Percentiles rank a stretch among this genome's conserved stretches.
These are phyloP conservation scores for Saturnia japonica DNA, from an alignment of 2,888 invertebrate species.

Conservation along the genomic window DNA sequence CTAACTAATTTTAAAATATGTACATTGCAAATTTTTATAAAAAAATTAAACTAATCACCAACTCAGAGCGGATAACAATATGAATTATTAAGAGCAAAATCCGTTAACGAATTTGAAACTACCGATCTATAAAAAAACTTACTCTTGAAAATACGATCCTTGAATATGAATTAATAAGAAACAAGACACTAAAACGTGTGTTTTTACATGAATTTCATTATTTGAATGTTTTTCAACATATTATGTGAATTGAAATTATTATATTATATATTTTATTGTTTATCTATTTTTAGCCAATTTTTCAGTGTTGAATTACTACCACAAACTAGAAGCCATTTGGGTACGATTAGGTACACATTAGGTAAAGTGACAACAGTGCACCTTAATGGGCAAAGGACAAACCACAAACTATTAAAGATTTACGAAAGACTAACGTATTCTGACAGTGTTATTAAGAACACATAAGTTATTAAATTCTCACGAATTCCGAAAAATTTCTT, in stretches of 20 bases:
- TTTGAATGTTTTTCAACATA: not conserved
- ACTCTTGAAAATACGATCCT: not conserved
- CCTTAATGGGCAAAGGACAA: not conserved
- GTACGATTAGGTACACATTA: no score
- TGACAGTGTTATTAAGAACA: not conserved
- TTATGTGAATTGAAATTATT: no score
- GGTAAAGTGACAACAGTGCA: not conserved
- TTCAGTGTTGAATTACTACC: no score
- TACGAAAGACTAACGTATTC: not conserved
- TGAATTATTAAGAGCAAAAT: not conserved
- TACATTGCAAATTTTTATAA: not conserved
- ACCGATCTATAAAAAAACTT: not conserved
- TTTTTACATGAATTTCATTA: not conserved
- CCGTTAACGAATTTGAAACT: not conserved
- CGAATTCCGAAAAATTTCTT: not conserved
- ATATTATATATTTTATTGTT: no score
- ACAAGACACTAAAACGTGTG: not conserved
- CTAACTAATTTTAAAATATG: not conserved
- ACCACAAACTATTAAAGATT: not conserved
- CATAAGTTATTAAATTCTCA: not conserved
- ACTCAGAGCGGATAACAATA: not conserved
- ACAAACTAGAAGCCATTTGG: no score
- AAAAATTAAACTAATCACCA: not conserved
- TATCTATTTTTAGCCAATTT: no score
- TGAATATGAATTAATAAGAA: not conserved